Evolutionary conservation across 1,140 invertebrate species (phyloP).

Genomic region (Hypsibius dujardini): DNA sequence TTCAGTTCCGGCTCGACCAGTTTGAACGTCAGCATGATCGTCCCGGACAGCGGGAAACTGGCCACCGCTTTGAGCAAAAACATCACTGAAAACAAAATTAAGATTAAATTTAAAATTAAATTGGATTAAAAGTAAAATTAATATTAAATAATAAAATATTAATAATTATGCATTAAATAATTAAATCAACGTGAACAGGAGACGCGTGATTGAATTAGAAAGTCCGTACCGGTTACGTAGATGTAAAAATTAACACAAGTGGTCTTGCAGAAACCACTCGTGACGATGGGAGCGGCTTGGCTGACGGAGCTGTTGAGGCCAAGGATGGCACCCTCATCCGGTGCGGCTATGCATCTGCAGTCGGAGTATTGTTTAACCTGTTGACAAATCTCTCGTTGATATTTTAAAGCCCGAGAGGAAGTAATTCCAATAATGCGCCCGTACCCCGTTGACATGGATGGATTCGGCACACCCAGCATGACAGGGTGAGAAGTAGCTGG

Average conservation of each 20-base stretch:
- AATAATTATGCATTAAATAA: background rate
- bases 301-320: too few species aligned
- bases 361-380: background rate
- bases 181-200: too few species aligned
- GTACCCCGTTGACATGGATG: background rate
- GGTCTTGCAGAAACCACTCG: background rate
- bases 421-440: background rate
- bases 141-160: too few species aligned
- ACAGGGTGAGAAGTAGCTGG: constrained; percentile 7
- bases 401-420: background rate
- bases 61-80: background rate
- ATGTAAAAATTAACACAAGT: constrained; percentile 2
- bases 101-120: too few species aligned
- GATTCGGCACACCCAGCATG: background rate
- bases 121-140: too few species aligned
- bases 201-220: background rate
- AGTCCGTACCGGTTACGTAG: background rate
- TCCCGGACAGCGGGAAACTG: constrained; percentile 4
- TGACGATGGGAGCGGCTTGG: background rate
- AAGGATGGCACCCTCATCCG: too few species aligned
- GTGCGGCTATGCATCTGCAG: background rate
- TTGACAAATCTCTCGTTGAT: too few species aligned
- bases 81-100: constrained; percentile 11
- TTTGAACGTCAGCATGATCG: constrained; percentile 11
- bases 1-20: constrained; percentile 15